Base-by-base conservation (phyloP, 1,140 invertebrate species). In the Antheraea pernyi region DNA sequence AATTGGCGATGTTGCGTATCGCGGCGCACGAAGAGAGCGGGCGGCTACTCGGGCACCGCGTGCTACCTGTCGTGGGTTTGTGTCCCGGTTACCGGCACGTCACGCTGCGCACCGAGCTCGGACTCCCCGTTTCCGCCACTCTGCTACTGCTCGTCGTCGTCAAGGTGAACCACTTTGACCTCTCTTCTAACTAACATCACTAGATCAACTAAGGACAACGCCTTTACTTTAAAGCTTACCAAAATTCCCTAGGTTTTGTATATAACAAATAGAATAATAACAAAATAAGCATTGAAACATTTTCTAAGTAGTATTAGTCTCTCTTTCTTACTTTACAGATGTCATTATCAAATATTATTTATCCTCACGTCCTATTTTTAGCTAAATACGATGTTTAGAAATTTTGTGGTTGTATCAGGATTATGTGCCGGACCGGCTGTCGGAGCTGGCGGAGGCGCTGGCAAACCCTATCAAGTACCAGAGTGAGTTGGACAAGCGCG, bases 391-490 rank as follows among this genome's bases (percentile, higher is more conserved):
- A 19, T 59, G 58, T 61, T n/a, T 42, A 0, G 7, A 11, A 10
- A 10, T 19, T n/a, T 10, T n/a, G 59, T n/a, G 1, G 3, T 9
- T 60, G n/a, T 59, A 10, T 11, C 72, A 92, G 91, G 98, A 98
- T 86, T 99, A 99, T 88, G 98, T 99, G 37, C 99, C 99, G 0
- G 98, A 99, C 88, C 97, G 95, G 73, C 94, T 97, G 63, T 97
- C 96, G 71, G 98, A 98, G 83, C 96, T 99, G 86, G 99, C 99
- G 5, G 98, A 99, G 89, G 98, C 98, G 6, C 90, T 99, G 69
- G 98, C 98, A 10, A 99, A 99, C 93, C 99, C 99, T 0, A 98
- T 99, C 72, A 99, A 99, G 84, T 99, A 98, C 92, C 97, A 99
- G 87, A 98, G 97, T 80, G 97, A 98, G 90, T 88, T 97, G 70